phyloP scores from a whole-genome alignment of 2,113 vertebrate genomes.

The Ceyx margarethae region DNA sequence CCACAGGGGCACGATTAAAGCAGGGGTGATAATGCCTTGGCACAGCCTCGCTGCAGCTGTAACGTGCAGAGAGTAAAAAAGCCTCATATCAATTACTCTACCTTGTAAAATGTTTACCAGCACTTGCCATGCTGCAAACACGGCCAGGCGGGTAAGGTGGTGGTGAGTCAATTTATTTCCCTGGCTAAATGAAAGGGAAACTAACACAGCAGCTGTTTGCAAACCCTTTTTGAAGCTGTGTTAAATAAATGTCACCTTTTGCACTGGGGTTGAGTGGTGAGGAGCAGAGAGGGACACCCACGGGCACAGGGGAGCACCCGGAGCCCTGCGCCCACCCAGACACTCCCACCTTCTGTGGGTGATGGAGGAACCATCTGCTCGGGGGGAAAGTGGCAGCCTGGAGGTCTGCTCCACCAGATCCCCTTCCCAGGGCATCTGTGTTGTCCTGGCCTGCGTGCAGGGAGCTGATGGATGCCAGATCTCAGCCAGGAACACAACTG shows the following conservation, averaged over 20 bases:
- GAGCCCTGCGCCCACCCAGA: background rate
- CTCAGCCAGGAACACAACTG: accelerated
- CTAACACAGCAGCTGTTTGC: background rate
- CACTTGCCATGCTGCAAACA: background rate
- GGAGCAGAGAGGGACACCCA: background rate
- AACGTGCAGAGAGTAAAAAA: background rate
- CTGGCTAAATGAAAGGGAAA: background rate
- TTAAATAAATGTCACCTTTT: too few species aligned
- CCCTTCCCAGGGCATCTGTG: background rate
- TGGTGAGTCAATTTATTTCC: background rate
- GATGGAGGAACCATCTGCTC: background rate
- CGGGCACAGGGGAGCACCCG: background rate
- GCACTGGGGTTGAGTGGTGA: accelerated
- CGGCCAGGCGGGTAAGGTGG: background rate
- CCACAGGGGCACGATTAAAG: background rate
- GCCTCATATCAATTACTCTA: background rate
- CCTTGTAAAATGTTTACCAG: background rate
- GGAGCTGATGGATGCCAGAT: accelerated
- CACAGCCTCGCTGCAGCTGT: background rate
- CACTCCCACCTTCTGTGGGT: accelerated
- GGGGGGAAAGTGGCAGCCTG: too few species aligned
- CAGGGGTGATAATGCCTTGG: background rate
- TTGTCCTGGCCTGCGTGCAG: background rate
- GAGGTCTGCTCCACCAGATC: background rate
- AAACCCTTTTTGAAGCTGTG: background rate